Conservation (phyloP, 2,113 vertebrate species). For the Condylura cristata region DNA sequence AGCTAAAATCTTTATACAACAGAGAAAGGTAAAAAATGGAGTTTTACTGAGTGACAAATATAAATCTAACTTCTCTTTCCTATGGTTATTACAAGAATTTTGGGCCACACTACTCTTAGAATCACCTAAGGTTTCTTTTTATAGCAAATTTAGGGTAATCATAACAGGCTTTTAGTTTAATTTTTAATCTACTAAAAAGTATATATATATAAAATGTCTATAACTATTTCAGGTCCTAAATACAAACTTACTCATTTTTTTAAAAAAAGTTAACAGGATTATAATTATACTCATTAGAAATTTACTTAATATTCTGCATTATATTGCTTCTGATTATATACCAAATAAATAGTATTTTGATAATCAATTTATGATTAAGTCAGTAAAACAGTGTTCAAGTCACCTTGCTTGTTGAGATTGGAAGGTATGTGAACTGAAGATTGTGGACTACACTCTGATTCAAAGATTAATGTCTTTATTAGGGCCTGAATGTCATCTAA, state of each 20-base stretch:
- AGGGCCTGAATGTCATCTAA: conserved; percentile 94
- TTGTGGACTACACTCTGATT: conserved; percentile 93
- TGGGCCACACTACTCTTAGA: background rate
- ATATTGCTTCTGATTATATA: conserved; percentile 48
- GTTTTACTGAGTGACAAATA: background rate
- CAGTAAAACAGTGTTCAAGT: background rate
- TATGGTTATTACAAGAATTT: background rate
- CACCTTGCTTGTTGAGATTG: conserved; percentile 91
- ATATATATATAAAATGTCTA: background rate
- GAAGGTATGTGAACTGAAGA: conserved; percentile 82
- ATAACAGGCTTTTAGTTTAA: background rate
- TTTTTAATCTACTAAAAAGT: background rate
- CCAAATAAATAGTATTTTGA: background rate
- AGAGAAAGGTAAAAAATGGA: background rate
- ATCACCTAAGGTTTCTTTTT: conserved; percentile 24
- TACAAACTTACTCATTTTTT: background rate
- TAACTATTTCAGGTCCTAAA: background rate
- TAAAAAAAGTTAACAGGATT: background rate
- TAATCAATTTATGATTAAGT: background rate
- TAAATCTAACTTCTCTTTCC: background rate
- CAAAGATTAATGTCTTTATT: conserved; percentile 94
- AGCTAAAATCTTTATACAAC: background rate
- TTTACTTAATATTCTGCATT: background rate
- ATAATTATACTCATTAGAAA: background rate
- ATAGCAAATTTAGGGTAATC: background rate